Evolutionary conservation across 2,888 invertebrate genomes (phyloP), one percentile per base, ranked within the genome.

Genomic region (Agrochola macilenta): DNA sequence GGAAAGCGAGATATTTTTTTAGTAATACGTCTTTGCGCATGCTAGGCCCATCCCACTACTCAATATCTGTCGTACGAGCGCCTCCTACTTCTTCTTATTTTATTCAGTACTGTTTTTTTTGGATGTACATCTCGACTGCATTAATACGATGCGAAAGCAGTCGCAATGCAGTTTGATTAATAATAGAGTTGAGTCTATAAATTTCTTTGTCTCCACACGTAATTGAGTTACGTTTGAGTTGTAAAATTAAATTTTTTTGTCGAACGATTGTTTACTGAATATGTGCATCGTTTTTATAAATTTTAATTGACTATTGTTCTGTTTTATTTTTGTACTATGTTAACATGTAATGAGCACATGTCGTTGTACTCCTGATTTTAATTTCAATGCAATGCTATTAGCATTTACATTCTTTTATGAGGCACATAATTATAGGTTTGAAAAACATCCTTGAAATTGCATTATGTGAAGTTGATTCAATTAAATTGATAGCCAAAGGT

Each of bases 41-140:
- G 95, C 91, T 95, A 95, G 90, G 96, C 95, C 96, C 97, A 93
- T 94, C 96, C 96, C 96, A 95, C 96, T 91, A 97, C 96, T 97
- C 96, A 96, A 97, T 96, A 97, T 96, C 96, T 95, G 96, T 96
- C 97, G 94, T 93, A 90, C 90, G 93, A 94, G 94, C 95, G 93
- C 96, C 96, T 96, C 96, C 96, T 96, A 95, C 95, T 96, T 95
- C 92, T 95, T 95, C 93, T 96, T 96, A 95, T 96, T 96, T 96
- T 96, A 95, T 95, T 95, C 95, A 93, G 94, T 91, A 90, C 90
- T 91, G 89, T 93, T 95, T 95, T 95, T 94, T 95, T 94, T 81
- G 76, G 79, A 91, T 92, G 93, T 92, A 93, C 92, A 93, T 95
- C 94, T 94, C 91, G 87, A 92, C 96, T 96, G 96, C 95, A 96